Evolutionary conservation across 2,797 vertebrate genomes (phyloP).

Genomic region (Microctenopoma steveboyesi): DNA sequence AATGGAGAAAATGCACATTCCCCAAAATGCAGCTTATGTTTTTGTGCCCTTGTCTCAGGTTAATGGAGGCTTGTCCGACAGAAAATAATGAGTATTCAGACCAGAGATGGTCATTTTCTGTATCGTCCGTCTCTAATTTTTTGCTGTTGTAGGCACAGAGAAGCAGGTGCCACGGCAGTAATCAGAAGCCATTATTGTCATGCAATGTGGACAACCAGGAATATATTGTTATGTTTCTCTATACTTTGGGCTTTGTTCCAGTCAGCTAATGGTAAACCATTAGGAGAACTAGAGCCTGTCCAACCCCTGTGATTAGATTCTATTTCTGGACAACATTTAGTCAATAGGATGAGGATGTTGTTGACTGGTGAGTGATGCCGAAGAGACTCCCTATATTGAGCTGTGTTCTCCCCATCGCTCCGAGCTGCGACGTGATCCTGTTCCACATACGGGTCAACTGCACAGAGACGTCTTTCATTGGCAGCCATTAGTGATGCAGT

Average conservation of each 20-base stretch:
- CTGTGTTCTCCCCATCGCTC: slow-evolving; percentile 74
- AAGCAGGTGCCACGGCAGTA: slow-evolving; percentile 44
- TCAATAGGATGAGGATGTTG: slow-evolving; percentile 79
- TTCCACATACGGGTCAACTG: slow-evolving; percentile 80
- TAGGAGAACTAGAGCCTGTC: slow-evolving; percentile 75
- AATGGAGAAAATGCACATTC: slow-evolving; percentile 41
- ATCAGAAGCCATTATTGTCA: slow-evolving; percentile 53
- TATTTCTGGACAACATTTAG: slow-evolving; percentile 79
- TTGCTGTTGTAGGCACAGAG: slow-evolving; percentile 20
- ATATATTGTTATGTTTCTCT: slow-evolving; percentile 69
- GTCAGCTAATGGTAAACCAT: slow-evolving; percentile 77
- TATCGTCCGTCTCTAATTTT: slow-evolving; percentile 21
- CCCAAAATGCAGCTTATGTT: slow-evolving; percentile 22
- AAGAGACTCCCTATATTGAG: slow-evolving; percentile 79
- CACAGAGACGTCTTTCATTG: slow-evolving; percentile 83
- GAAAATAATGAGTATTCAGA: slow-evolving; percentile 58
- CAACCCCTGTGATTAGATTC: slow-evolving; percentile 80
- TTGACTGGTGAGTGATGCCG: slow-evolving; percentile 80
- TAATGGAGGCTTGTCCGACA: slow-evolving; percentile 45
- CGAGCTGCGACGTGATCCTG: slow-evolving; percentile 76
- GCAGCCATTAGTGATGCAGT: slow-evolving; percentile 83
- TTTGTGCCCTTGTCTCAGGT: slow-evolving; percentile 35
- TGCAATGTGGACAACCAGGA: slow-evolving; percentile 39
- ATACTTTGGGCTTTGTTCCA: slow-evolving; percentile 75
- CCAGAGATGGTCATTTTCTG: slow-evolving; percentile 35